Base-by-base conservation (phyloP, 2,797 vertebrate species). In the Champsocephalus gunnari region DNA sequence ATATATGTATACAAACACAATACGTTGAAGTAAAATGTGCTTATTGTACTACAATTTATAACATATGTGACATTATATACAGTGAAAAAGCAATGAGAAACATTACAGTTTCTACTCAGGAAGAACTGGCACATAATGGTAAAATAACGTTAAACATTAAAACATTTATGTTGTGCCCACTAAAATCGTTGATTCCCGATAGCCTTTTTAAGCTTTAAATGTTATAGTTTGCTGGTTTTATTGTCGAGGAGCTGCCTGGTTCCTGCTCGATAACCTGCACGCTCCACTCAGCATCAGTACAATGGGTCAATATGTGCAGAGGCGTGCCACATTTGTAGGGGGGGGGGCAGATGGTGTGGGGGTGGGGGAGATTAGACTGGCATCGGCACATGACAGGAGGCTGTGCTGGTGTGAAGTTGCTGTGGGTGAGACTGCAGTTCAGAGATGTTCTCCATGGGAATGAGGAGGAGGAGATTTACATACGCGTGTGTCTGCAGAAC, bases 311-410 rank as follows among this genome's bases (percentile, higher is more conserved):
- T 87, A 75, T 84, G 84, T 88, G 71, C 79, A 71, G 75, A 84
- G 74, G 80, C 48, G 70, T 77, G 89, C 86, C 90, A 93, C 86
- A 86, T 82, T 80, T 70, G 73, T 59, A 57, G 45, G 32, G 51
- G 32, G 55, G 51, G 75, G 34, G 34, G 86, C 92, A 93, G 90
- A 91, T 94, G 92, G 92, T 79, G 87, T 75, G 65, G 86, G 85
- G 86, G n/a, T n/a, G 86, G 85, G 89, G 87, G 87, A 89, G 86
- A 90, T 85, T 75, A 87, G 87, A 83, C 84, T 84, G 86, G 86
- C 87, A 77, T 19, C 82, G 87, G 80, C 83, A 87, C 84, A 81
- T 90, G 87, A 84, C 85, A 74, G 90, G 85, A 82, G 82, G 80
- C 82, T 71, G 79, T 13, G 76, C 82, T 80, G 76, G 82, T 87